These are phyloP conservation scores for Eumaeus atala DNA, from an alignment of 1,140 invertebrate species.

Conservation along the genomic window DNA sequence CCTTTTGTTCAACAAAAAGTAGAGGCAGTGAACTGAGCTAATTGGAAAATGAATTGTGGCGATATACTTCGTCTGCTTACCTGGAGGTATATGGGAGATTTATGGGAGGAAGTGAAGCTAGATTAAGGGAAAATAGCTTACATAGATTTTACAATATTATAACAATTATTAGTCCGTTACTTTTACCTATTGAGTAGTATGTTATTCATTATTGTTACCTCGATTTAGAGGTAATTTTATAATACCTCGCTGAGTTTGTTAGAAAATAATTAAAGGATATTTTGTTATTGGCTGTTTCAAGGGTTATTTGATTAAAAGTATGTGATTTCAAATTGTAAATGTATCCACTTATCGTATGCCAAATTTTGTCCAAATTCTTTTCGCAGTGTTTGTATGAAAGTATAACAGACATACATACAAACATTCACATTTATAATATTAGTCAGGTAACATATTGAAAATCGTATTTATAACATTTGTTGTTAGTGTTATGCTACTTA, in stretches of 20 bases:
- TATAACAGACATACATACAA: too few relatives aligned
- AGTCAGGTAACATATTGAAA: not conserved
- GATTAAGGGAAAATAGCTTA: too few relatives aligned
- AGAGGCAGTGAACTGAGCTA: slow-evolving; percentile 3
- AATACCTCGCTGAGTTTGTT: not conserved
- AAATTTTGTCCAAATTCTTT: too few relatives aligned
- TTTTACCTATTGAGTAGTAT: too few relatives aligned
- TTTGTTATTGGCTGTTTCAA: not conserved
- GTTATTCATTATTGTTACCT: too few relatives aligned
- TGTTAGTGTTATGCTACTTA: not conserved
- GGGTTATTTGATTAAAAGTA: not conserved
- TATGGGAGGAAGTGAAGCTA: not conserved
- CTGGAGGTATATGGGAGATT: too few relatives aligned
- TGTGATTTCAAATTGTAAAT: too few relatives aligned
- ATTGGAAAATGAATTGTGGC: slow-evolving; percentile 4
- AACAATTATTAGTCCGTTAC: too few relatives aligned
- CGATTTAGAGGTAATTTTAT: not conserved
- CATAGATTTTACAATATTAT: too few relatives aligned
- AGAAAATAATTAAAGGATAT: not conserved
- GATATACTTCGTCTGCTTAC: not conserved
- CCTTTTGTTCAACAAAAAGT: slow-evolving; percentile 8
- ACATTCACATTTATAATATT: too few relatives aligned
- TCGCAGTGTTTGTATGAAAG: too few relatives aligned
- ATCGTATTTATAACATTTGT: not conserved
- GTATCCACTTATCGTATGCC: too few relatives aligned